These are phyloP conservation scores for Zapornia atra DNA, from an alignment of 2,113 vertebrate genomes.

Conservation along the genomic window DNA sequence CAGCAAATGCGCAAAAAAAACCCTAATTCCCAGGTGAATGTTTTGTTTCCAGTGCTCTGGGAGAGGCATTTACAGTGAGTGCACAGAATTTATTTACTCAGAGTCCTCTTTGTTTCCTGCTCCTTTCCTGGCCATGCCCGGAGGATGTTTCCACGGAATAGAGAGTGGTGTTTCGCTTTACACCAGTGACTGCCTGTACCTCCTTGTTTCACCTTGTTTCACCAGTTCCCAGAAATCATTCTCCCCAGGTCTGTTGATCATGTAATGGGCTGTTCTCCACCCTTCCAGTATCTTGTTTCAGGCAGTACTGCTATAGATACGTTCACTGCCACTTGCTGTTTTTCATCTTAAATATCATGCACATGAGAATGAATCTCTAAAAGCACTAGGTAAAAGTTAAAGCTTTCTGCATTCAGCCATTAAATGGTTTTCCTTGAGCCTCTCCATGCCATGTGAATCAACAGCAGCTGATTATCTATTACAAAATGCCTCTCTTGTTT, in stretches of 20 bases:
- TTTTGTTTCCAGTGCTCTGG: conserved; percentile 13
- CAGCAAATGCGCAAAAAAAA: background rate
- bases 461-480: background rate
- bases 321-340: background rate
- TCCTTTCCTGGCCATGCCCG: background rate
- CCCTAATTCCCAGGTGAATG: background rate
- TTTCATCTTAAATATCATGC: background rate
- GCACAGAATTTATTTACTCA: conserved; percentile 36
- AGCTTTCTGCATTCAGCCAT: background rate
- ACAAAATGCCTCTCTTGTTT: background rate
- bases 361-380: background rate
- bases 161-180: background rate
- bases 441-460: background rate
- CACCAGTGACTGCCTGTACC: background rate
- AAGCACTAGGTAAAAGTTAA: background rate
- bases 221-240: background rate
- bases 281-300: background rate
- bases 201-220: conserved; percentile 15
- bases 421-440: background rate
- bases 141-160: conserved; percentile 2
- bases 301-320: background rate
- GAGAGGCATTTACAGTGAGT: background rate
- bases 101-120: conserved; percentile 49
- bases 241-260: background rate
- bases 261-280: background rate